Evolutionary conservation across 1,140 invertebrate species (phyloP).

Genomic region (Maconellicoccus hirsutus): DNA sequence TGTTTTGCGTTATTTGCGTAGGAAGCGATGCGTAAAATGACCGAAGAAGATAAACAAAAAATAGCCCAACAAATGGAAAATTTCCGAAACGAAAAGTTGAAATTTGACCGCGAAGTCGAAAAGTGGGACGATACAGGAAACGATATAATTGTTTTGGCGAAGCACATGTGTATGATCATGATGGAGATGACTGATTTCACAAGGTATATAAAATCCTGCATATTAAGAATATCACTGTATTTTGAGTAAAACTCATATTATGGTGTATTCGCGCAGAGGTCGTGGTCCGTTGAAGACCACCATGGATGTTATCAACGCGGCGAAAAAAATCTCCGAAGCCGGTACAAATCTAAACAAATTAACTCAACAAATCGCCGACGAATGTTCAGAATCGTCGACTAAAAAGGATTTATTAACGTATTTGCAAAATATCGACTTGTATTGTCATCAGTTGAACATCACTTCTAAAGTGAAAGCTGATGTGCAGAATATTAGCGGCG

Average conservation of each 20-base stretch:
- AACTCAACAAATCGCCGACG: slow-evolving; percentile 90
- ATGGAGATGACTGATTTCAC: slow-evolving; percentile 99
- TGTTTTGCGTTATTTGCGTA: no score
- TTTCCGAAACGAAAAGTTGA: slow-evolving; percentile 86
- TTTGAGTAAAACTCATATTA: no score
- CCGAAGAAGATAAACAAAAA: slow-evolving; percentile 94
- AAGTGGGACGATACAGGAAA: slow-evolving; percentile 99
- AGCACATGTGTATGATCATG: slow-evolving; percentile 99
- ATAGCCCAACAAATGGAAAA: slow-evolving; percentile 91
- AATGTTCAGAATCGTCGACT: slow-evolving; percentile 91
- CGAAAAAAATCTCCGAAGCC: slow-evolving; percentile 97
- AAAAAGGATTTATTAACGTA: slow-evolving; percentile 93
- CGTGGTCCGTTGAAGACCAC: slow-evolving; percentile 96
- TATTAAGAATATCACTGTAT: no score
- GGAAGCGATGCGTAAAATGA: slow-evolving; percentile 96
- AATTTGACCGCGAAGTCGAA: slow-evolving; percentile 94
- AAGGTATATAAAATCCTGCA: no score
- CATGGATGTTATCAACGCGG: slow-evolving; percentile 99
- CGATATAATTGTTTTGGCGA: slow-evolving; percentile 97
- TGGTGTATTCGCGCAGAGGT: no score
- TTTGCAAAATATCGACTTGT: slow-evolving; percentile 88
- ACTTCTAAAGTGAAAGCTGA: slow-evolving; percentile 99
- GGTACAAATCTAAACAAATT: slow-evolving; percentile 94
- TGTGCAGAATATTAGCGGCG: slow-evolving; percentile 96
- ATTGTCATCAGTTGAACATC: slow-evolving; percentile 98